phyloP scores from a whole-genome alignment of 2,797 vertebrate species.

The Spinus olivaceus region DNA sequence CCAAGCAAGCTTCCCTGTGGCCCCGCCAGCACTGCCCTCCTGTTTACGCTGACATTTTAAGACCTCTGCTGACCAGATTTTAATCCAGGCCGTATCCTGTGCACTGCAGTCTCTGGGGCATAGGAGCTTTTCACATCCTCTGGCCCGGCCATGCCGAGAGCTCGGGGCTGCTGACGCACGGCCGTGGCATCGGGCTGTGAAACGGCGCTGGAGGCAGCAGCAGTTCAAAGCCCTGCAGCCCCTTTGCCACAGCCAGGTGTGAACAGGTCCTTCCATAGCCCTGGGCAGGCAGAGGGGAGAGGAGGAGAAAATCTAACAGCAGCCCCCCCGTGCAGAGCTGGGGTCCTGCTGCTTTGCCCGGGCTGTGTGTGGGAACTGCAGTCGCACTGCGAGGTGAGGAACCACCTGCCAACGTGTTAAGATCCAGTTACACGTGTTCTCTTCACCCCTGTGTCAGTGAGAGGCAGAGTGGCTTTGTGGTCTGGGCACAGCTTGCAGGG shows the following conservation, averaged over 20 bases:
- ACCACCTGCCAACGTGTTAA: constrained; percentile 36
- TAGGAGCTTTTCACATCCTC: background rate
- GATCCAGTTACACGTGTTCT: background rate
- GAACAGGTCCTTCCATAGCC: background rate
- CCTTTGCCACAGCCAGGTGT: background rate
- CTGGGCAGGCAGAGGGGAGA: background rate
- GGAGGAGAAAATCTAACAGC: background rate
- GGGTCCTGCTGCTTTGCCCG: background rate
- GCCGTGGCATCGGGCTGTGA: background rate
- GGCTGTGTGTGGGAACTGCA: constrained; percentile 15
- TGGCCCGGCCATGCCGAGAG: background rate
- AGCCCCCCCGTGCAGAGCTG: background rate
- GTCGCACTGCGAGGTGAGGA: constrained; percentile 7
- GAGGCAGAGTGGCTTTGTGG: constrained; percentile 6
- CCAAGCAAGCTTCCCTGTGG: background rate
- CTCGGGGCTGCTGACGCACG: background rate
- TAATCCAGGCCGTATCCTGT: constrained; percentile 37
- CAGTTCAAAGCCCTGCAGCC: background rate
- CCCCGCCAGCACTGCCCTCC: constrained; percentile 24
- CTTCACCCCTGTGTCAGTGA: background rate
- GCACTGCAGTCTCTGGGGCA: constrained; percentile 39
- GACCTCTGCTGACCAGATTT: constrained; percentile 54
- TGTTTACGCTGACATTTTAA: constrained; percentile 53
- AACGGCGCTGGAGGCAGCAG: background rate
- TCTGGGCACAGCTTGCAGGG: background rate